Percentiles rank a stretch among this genome's conserved stretches.
phyloP scores from a whole-genome alignment of 2,888 invertebrate genomes.

The Eustalomyia histrio region DNA sequence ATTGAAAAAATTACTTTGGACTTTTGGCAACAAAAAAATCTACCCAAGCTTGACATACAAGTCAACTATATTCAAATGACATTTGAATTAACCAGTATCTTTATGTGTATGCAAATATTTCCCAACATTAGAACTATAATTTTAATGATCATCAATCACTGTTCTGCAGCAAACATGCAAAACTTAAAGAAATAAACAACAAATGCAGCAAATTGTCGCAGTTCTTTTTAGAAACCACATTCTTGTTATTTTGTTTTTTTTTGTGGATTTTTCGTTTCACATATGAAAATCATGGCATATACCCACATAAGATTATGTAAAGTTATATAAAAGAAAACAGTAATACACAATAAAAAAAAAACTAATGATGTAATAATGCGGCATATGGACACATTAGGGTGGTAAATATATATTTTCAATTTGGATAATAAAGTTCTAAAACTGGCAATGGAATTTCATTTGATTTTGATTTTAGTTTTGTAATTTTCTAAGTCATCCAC shows the following conservation, averaged over 20 bases:
- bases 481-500: no score
- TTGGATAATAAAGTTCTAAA: no score
- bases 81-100: slow-evolving; percentile 21
- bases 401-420: background rate
- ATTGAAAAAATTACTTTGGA: slow-evolving; percentile 33
- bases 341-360: slow-evolving; percentile 11
- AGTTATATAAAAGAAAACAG: slow-evolving; percentile 7
- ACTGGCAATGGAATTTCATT: no score
- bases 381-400: slow-evolving; percentile 7
- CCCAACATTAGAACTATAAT: slow-evolving; percentile 51
- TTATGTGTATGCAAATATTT: slow-evolving; percentile 8
- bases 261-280: slow-evolving; percentile 34
- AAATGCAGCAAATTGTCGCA: slow-evolving; percentile 57
- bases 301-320: slow-evolving; percentile 34
- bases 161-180: slow-evolving; percentile 20
- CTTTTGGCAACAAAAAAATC: slow-evolving; percentile 26
- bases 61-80: slow-evolving; percentile 45
- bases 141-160: slow-evolving; percentile 61
- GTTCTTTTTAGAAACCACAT: slow-evolving; percentile 40
- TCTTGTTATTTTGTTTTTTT: slow-evolving; percentile 16
- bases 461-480: no score
- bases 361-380: slow-evolving; percentile 60
- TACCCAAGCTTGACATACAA: slow-evolving; percentile 48
- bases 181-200: slow-evolving; percentile 3
- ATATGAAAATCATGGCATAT: slow-evolving; percentile 39